Evolutionary conservation across 2,113 vertebrate genomes (phyloP).

Genomic region (Tachuris rubrigastra): DNA sequence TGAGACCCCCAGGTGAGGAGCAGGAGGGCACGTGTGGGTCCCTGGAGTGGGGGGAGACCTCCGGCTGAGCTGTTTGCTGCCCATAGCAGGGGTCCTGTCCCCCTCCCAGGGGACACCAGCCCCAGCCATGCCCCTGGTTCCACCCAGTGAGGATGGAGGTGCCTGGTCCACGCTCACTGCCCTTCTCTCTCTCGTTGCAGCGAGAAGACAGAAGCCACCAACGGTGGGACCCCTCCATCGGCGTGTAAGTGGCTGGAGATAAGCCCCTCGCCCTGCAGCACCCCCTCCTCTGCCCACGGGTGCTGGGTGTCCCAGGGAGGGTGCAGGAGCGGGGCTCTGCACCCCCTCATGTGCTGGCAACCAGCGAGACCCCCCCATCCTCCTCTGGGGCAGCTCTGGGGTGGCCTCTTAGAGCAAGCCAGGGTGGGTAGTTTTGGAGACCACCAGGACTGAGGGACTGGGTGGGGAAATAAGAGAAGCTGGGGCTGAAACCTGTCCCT

Average conservation of each 20-base stretch:
- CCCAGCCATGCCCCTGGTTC: rapidly evolving
- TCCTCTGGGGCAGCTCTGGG: background rate
- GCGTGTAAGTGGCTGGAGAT: slow-evolving; percentile 67
- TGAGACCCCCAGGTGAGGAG: slow-evolving; percentile 88
- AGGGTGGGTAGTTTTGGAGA: background rate
- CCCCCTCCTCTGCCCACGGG: rapidly evolving
- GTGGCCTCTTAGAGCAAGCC: too few species aligned
- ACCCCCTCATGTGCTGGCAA: rapidly evolving
- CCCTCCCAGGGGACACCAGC: rapidly evolving
- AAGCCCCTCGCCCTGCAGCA: background rate
- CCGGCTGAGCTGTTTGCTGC: background rate
- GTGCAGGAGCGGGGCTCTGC: background rate
- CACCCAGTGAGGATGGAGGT: background rate
- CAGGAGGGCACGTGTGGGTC: rapidly evolving
- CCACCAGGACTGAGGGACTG: rapidly evolving
- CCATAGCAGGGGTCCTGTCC: background rate
- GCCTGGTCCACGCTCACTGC: background rate
- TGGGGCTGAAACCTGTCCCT: rapidly evolving
- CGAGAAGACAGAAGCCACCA: slow-evolving; percentile 93
- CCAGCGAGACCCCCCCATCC: rapidly evolving
- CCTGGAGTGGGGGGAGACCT: background rate
- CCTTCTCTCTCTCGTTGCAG: slow-evolving; percentile 67
- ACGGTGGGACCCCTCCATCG: slow-evolving; percentile 83
- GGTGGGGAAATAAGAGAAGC: rapidly evolving
- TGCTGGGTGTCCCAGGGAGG: background rate